Evolutionary conservation across 92 coral and sea anemone genomes (phyloP), one percentile per base, ranked within the genome.

Genomic region (Paragorgia papillata): DNA sequence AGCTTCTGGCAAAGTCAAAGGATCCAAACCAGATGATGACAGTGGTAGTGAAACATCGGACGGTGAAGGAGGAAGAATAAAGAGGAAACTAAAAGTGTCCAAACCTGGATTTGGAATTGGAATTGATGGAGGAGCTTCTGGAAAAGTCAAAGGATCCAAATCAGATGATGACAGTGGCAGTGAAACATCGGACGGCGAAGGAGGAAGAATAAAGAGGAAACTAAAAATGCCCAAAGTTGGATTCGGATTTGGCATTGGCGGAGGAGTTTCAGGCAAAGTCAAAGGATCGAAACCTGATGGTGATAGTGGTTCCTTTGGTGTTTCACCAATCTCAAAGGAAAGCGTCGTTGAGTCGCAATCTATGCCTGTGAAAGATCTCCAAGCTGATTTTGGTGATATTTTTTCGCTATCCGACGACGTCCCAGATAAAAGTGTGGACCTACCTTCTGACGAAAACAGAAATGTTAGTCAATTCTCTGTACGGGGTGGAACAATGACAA

Each of bases 101-200:
- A 69, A 2, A 69, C 76, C 5, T 66, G 48, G 12, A 49, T 31
- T 28, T 53, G 54, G 35, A 4, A 31, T 22, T 56, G 62, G 22
- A 56, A 2, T 56, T 3, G 62, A 17, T 13, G 62, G 62, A 4
- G 62, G 62, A 56, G 8, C 18, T 56, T 31, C 62, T 4, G 62
- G 22, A 6, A 1, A 13, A 22, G 3, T 13, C 4, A 6, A 14
- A 13, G 30, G 22, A 22, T 31, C 13, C 3, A 6, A 3, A 56
- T 22, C 62, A 18, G 62, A 29, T 2, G 57, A 41, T 17, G 58
- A n/a, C 39, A 70, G 77, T 53, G 77, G 12, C 8, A 70, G 77
- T 54, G 60, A 50, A 0, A 50, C 77, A 8, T 70, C 77, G 9
- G 77, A 70, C 62, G 62, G 62, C 22, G 71, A 64, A 32, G 71